Conservation (phyloP, 1,140 invertebrate species). For the Mesaphorura yosii region DNA sequence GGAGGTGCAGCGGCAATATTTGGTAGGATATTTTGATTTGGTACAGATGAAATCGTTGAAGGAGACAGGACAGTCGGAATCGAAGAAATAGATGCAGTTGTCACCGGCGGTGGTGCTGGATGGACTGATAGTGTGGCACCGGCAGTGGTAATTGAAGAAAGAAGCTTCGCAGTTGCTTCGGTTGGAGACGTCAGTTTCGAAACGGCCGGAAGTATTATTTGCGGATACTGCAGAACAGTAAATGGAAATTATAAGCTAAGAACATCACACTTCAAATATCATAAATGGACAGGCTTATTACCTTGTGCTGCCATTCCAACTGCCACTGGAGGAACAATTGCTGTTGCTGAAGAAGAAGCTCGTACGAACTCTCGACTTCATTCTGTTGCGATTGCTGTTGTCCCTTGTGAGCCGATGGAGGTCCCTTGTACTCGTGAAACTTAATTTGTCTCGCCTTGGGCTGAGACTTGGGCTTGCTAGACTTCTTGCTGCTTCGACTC, state of each 20-base stretch:
- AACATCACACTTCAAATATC: constrained; percentile 3
- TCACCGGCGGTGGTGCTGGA: neutral
- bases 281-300: constrained; percentile 29
- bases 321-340: constrained; percentile 78
- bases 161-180: constrained; percentile 13
- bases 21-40: constrained; percentile 4
- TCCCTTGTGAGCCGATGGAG: constrained; percentile 64
- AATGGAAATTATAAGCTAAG: constrained; percentile 5
- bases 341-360: constrained; percentile 83
- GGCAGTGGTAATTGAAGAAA: constrained; percentile 4
- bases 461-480: constrained; percentile 58
- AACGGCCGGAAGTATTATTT: constrained; percentile 57
- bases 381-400: neutral
- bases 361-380: constrained; percentile 66
- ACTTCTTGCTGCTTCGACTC: constrained; percentile 25
- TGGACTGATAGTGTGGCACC: constrained; percentile 6
- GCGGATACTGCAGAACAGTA: constrained; percentile 50
- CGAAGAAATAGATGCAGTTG: neutral
- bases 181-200: constrained; percentile 25
- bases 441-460: constrained; percentile 84
- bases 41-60: constrained; percentile 14
- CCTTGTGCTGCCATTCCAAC: constrained; percentile 62
- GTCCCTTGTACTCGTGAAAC: constrained; percentile 96
- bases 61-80: constrained; percentile 5
- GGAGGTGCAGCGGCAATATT: neutral